A percentile compares a stretch with the other conserved stretches of the same genome.
phyloP scores from a whole-genome alignment of 1,140 invertebrate species.

The Chironomus tepperi region DNA sequence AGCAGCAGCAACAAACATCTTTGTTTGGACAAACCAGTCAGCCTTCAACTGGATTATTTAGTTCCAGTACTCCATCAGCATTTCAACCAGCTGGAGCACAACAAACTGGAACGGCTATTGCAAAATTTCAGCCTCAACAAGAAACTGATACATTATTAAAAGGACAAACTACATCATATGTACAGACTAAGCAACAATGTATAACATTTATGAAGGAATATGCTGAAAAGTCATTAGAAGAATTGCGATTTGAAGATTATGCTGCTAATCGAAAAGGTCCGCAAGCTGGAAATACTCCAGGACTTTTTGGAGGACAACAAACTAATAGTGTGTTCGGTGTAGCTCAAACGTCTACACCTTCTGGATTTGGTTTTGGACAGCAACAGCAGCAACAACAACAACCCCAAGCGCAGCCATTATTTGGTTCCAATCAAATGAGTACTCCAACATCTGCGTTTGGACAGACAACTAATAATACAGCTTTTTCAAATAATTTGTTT shows the following conservation, averaged over 20 bases:
- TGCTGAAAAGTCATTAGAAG: constrained; percentile 87
- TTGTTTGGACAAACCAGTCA: constrained; percentile 52
- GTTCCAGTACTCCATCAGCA: constrained; percentile 39
- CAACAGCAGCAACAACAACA: constrained; percentile 36
- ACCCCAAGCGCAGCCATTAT: constrained; percentile 43
- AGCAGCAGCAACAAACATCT: constrained; percentile 40
- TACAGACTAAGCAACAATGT: constrained; percentile 87
- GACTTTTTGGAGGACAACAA: constrained; percentile 31
- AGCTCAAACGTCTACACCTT: constrained; percentile 32
- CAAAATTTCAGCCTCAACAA: constrained; percentile 77
- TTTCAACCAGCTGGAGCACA: constrained; percentile 37
- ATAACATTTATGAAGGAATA: constrained; percentile 98
- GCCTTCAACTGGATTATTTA: constrained; percentile 49
- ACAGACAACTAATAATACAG: constrained; percentile 30
- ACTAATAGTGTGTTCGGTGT: constrained; percentile 26
- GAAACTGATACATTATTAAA: constrained; percentile 89
- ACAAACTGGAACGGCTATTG: constrained; percentile 57
- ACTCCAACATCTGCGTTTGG: constrained; percentile 37
- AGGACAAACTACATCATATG: constrained; percentile 61
- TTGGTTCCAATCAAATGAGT: constrained; percentile 34
- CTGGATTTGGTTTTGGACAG: constrained; percentile 44
- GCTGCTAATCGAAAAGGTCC: constrained; percentile 74
- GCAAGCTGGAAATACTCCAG: constrained; percentile 30
- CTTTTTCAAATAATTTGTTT: too few species aligned
- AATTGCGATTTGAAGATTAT: constrained; percentile 91